Evolutionary conservation across 2,113 vertebrate species (phyloP).

Genomic region (Sceloporus tristichus): DNA sequence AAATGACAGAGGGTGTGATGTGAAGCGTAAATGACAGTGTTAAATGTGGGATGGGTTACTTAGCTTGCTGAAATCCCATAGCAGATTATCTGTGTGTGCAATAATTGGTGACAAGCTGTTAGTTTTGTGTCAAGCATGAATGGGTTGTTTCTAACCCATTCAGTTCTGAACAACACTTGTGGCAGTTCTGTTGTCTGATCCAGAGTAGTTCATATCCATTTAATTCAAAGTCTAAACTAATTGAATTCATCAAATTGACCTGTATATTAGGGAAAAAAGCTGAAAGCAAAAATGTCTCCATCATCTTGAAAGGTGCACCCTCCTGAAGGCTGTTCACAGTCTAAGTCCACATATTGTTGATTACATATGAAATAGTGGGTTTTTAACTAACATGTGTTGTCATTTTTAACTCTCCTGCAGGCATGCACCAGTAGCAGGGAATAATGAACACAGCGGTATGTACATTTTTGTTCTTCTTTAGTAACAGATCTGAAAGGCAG

Average conservation of each 20-base stretch:
- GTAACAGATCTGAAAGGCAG: neutral
- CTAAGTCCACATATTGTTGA: accelerated
- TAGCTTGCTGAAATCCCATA: slow-evolving; percentile 37
- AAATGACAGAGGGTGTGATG: neutral
- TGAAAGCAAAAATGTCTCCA: neutral
- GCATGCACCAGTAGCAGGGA: neutral
- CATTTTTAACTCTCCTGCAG: slow-evolving; percentile 16
- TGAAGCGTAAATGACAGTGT: slow-evolving; percentile 28
- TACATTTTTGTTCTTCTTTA: neutral
- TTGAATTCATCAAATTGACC: neutral
- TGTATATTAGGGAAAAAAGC: slow-evolving; percentile 10
- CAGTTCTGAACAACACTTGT: neutral
- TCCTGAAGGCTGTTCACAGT: neutral
- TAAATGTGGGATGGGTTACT: slow-evolving; percentile 52
- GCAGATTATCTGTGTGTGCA: neutral
- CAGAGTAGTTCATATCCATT: accelerated
- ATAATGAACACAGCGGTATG: neutral
- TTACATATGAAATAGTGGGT: neutral
- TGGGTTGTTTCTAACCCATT: neutral
- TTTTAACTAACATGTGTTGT: slow-evolving; percentile 28
- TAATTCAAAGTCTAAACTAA: slow-evolving; percentile 3
- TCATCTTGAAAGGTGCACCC: neutral
- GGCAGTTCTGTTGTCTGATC: neutral
- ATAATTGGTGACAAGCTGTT: slow-evolving; percentile 49
- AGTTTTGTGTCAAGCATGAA: slow-evolving; percentile 30